These are phyloP conservation scores for Saccostrea echinata DNA, from an alignment of 1,140 invertebrate species.

Conservation along the genomic window DNA sequence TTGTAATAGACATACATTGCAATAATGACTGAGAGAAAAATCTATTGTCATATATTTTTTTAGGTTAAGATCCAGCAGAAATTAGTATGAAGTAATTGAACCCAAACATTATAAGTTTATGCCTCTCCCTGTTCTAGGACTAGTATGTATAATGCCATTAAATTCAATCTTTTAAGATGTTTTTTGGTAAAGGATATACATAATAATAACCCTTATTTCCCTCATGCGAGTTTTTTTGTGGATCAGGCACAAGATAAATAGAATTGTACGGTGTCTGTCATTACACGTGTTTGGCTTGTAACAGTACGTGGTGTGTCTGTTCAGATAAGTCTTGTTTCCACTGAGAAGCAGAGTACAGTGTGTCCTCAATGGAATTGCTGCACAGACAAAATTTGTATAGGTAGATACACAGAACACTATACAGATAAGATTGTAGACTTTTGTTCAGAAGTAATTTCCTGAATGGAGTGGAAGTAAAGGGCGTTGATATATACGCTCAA, in stretches of 20 bases:
- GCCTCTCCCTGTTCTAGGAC: too few species aligned
- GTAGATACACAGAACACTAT: background rate
- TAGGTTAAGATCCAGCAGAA: too few species aligned
- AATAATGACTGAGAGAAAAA: too few species aligned
- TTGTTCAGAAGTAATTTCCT: slow-evolving; percentile 5
- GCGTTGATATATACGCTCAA: background rate
- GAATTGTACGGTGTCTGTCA: slow-evolving; percentile 28
- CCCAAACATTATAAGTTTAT: too few species aligned
- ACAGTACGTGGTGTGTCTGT: slow-evolving; percentile 8
- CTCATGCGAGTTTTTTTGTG: slow-evolving; percentile 15
- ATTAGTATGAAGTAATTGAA: too few species aligned
- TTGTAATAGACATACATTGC: too few species aligned
- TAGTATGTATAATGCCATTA: too few species aligned
- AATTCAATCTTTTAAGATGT: too few species aligned
- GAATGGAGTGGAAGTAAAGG: background rate
- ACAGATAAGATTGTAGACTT: background rate
- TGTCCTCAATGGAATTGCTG: slow-evolving; percentile 6
- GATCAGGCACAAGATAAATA: slow-evolving; percentile 24
- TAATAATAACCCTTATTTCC: background rate
- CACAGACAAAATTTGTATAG: slow-evolving; percentile 11
- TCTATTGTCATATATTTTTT: too few species aligned
- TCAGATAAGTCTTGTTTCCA: slow-evolving; percentile 17
- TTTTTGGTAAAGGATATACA: background rate
- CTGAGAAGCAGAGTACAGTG: background rate
- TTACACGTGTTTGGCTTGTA: slow-evolving; percentile 34